Conservation (phyloP, 2,888 invertebrate genomes). For the Drosophila greeni region DNA sequence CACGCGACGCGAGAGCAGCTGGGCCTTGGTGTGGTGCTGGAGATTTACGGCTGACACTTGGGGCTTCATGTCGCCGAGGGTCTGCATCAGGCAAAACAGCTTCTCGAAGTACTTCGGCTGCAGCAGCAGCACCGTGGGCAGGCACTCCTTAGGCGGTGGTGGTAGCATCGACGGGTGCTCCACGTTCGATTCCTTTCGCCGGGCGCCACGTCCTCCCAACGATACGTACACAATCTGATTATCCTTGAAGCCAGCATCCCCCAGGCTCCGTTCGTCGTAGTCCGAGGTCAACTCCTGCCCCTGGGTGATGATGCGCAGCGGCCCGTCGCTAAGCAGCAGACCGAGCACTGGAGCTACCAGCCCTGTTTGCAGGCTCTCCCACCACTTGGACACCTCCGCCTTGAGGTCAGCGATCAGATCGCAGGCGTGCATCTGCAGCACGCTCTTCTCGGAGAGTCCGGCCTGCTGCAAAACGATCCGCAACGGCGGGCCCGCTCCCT, state of each 20-base stretch:
- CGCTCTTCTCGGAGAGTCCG: conserved; percentile 90
- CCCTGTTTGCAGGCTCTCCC: conserved; percentile 83
- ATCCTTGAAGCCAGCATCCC: conserved; percentile 96
- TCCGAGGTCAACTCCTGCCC: conserved; percentile 96
- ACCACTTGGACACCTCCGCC: conserved; percentile 97
- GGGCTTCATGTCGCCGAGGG: conserved; percentile 91
- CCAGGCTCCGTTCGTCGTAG: conserved; percentile 93
- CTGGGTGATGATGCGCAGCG: conserved; percentile 93
- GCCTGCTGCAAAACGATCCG: conserved; percentile 92
- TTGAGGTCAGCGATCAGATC: conserved; percentile 94
- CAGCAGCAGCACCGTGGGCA: conserved; percentile 91
- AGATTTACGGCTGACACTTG: conserved; percentile 81
- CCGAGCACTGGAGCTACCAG: conserved; percentile 82
- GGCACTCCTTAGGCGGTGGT: conserved; percentile 89
- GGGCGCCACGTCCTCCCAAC: conserved; percentile 84
- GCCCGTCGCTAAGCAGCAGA: conserved; percentile 88
- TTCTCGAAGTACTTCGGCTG: conserved; percentile 94
- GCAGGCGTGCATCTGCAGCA: conserved; percentile 88
- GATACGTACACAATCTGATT: conserved; percentile 95
- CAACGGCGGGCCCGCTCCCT: conserved; percentile 83
- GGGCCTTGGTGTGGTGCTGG: conserved; percentile 91
- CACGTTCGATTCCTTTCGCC: conserved; percentile 79
- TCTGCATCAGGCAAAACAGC: conserved; percentile 93
- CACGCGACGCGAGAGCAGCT: conserved; percentile 92
- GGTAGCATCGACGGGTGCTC: conserved; percentile 93